A percentile compares a stretch with the other conserved stretches of the same genome.
These are phyloP conservation scores for Hippasteria phrygiana DNA, from an alignment of 53 echinoderm and acorn worm genomes.

Conservation along the genomic window DNA sequence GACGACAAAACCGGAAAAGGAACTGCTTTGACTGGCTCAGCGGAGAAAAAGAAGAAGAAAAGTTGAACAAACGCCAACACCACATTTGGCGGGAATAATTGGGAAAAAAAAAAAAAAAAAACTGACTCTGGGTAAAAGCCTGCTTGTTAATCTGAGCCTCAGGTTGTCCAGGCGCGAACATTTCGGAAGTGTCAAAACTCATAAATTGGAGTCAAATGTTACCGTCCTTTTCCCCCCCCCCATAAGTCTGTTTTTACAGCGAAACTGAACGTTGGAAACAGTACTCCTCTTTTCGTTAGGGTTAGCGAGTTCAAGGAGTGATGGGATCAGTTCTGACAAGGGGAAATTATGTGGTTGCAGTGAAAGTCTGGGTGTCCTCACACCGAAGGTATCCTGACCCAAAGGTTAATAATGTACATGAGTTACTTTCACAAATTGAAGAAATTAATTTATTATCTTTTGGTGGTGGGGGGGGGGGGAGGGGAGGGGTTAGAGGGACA, in stretches of 20 bases:
- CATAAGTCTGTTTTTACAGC: not conserved
- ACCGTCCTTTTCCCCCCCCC: not conserved
- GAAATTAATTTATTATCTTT: not conserved
- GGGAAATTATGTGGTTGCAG: not conserved
- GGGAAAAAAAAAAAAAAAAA: too few species aligned
- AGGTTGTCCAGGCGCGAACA: not conserved
- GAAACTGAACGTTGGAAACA: conserved; percentile 11
- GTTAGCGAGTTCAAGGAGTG: conserved; percentile 12
- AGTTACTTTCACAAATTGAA: too few species aligned
- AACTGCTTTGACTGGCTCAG: not conserved
- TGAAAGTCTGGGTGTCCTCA: conserved; percentile 1
- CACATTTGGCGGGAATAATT: not conserved
- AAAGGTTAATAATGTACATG: not conserved
- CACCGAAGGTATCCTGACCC: not conserved
- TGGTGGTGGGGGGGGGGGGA: too few species aligned
- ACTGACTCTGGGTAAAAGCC: conserved; percentile 4
- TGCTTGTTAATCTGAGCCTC: conserved; percentile 24
- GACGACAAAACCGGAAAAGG: not conserved
- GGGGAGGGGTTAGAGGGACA: too few species aligned
- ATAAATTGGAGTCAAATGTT: not conserved
- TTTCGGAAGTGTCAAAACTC: conserved; percentile 12
- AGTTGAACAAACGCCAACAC: too few species aligned
- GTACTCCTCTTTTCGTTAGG: not conserved
- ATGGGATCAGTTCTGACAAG: conserved; percentile 30
- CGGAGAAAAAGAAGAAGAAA: not conserved